Percentiles rank a stretch among this genome's conserved stretches.
Conservation (phyloP, 2,888 invertebrate species). For the Amblyjoppa fuscipennis region DNA sequence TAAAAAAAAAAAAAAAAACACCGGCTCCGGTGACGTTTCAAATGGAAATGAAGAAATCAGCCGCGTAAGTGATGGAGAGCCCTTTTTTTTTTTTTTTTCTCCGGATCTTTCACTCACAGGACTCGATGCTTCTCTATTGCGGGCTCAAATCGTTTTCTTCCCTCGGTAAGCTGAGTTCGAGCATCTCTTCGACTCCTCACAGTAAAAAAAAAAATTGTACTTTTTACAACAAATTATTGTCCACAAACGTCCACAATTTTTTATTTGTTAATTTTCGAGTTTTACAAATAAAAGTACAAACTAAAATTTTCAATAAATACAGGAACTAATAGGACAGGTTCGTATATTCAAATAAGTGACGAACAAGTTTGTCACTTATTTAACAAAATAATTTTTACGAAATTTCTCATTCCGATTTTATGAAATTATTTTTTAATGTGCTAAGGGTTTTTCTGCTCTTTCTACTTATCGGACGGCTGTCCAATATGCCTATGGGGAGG, state of each 20-base stretch:
- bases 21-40: neutral
- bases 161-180: slow-evolving; percentile 10
- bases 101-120: slow-evolving; percentile 26
- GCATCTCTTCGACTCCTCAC: neutral
- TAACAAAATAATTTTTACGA: too few relatives aligned
- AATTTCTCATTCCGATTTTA: too few relatives aligned
- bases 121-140: slow-evolving; percentile 29
- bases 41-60: slow-evolving; percentile 13
- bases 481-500: neutral
- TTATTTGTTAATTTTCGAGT: neutral
- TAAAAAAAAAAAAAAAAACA: neutral
- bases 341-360: too few relatives aligned
- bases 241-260: neutral
- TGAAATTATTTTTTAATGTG: neutral
- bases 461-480: neutral
- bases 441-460: slow-evolving; percentile 23
- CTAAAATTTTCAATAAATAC: too few relatives aligned
- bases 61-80: slow-evolving; percentile 5
- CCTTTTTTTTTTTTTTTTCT: slow-evolving; percentile 41
- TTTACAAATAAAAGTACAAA: too few relatives aligned
- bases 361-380: too few relatives aligned
- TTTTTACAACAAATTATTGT: too few relatives aligned
- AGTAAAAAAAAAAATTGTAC: too few relatives aligned
- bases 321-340: too few relatives aligned
- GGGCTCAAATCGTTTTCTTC: slow-evolving; percentile 30